A percentile compares a stretch with the other conserved stretches of the same genome.
These are phyloP conservation scores for Suncus etruscus DNA, from an alignment of 2,113 vertebrate species.

Conservation along the genomic window DNA sequence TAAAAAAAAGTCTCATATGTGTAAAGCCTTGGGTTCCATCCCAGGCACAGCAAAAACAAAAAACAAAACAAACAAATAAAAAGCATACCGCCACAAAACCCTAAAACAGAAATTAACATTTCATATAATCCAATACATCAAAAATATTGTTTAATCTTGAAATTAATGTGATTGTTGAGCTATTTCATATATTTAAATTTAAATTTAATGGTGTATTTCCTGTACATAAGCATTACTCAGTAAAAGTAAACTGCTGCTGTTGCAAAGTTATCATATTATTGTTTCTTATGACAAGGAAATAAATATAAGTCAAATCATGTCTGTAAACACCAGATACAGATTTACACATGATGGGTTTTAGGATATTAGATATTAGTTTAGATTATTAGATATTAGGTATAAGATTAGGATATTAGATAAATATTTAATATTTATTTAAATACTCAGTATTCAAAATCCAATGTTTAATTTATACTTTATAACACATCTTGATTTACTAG, in stretches of 20 bases:
- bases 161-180: background rate
- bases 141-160: constrained; percentile 12
- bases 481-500: background rate
- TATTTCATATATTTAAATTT: constrained; percentile 17
- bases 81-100: no score
- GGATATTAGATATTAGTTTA: background rate
- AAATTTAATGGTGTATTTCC: constrained; percentile 54
- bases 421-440: no score
- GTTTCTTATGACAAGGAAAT: constrained; percentile 55
- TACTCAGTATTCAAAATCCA: constrained; percentile 21
- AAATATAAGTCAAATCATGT: constrained; percentile 56
- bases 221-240: constrained; percentile 57
- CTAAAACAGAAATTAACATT: background rate
- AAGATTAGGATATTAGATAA: no score
- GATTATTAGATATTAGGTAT: no score
- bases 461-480: constrained; percentile 20
- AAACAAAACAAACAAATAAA: background rate
- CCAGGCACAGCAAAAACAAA: background rate
- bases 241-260: constrained; percentile 64
- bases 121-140: constrained; percentile 29
- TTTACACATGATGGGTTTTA: constrained; percentile 50
- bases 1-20: background rate
- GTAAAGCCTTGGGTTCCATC: no score
- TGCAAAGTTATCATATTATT: constrained; percentile 64
- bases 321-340: constrained; percentile 54